Evolutionary conservation across 2,888 invertebrate genomes (phyloP).

Genomic region (Hesperia comma): DNA sequence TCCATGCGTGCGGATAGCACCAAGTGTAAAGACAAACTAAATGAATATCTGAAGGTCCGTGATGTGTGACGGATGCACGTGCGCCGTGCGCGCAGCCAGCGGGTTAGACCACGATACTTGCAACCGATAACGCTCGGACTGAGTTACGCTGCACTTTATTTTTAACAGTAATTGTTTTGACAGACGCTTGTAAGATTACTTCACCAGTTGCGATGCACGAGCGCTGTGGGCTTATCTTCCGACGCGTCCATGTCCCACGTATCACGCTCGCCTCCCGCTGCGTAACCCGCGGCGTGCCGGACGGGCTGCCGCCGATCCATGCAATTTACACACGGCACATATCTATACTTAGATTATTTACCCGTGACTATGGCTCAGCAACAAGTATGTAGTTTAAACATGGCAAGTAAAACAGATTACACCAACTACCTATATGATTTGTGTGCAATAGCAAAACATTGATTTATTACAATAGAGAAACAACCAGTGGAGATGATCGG

Average conservation of each 20-base stretch:
- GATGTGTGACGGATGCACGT: slow-evolving; percentile 80
- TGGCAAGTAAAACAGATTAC: too few relatives aligned
- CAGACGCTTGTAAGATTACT: slow-evolving; percentile 28
- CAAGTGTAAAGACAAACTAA: slow-evolving; percentile 74
- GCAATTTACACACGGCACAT: not conserved
- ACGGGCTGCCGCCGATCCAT: not conserved
- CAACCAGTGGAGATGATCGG: not conserved
- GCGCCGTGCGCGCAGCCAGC: slow-evolving; percentile 62
- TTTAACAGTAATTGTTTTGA: slow-evolving; percentile 33
- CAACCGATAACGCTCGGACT: slow-evolving; percentile 33
- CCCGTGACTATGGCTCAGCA: too few relatives aligned
- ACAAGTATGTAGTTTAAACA: not conserved
- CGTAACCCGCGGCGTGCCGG: not conserved
- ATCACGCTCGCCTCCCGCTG: slow-evolving; percentile 4
- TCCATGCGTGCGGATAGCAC: slow-evolving; percentile 71
- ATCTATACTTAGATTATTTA: not conserved
- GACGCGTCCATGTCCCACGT: not conserved
- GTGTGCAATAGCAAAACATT: too few relatives aligned
- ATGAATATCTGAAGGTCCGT: slow-evolving; percentile 74
- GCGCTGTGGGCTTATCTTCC: slow-evolving; percentile 10
- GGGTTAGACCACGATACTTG: slow-evolving; percentile 41
- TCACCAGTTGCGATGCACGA: slow-evolving; percentile 14
- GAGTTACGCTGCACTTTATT: slow-evolving; percentile 27
- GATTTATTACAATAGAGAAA: too few relatives aligned
- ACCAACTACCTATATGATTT: too few relatives aligned